Conservation (phyloP, 2,113 vertebrate species). For the Beaufortia kweichowensis region DNA sequence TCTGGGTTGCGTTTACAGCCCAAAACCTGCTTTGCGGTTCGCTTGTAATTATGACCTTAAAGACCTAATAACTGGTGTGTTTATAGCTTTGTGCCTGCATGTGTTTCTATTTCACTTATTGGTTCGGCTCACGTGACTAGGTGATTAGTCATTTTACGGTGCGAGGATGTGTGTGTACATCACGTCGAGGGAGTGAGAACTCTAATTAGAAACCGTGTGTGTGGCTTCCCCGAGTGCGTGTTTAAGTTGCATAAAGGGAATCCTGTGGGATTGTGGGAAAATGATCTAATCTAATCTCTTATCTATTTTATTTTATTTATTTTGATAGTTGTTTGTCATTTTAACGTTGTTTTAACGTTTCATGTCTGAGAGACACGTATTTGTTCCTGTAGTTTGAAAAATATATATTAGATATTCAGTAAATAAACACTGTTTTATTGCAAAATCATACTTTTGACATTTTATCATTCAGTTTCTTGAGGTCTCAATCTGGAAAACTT, state of each 20-base stretch:
- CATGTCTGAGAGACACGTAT: no score
- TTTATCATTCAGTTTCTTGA: no score
- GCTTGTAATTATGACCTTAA: constrained; percentile 47
- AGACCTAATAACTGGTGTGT: constrained; percentile 41
- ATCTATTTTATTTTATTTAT: no score
- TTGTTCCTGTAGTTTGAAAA: no score
- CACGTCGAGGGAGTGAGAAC: constrained; percentile 13
- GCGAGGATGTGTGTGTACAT: neutral
- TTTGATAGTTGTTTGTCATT: no score
- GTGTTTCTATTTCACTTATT: constrained; percentile 18
- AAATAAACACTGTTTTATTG: no score
- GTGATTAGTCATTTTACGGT: constrained; percentile 50
- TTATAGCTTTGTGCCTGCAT: constrained; percentile 36
- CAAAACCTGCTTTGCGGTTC: constrained; percentile 39
- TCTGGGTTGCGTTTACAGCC: constrained; percentile 46
- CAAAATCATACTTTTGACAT: no score
- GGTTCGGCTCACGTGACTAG: constrained; percentile 40
- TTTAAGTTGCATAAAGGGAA: constrained; percentile 30
- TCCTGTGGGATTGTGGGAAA: constrained; percentile 39
- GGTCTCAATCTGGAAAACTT: no score
- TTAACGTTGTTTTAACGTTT: no score
- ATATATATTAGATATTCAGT: no score
- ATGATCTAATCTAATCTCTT: neutral
- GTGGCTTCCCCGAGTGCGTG: constrained; percentile 39
- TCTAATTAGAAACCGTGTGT: constrained; percentile 59